These are phyloP conservation scores for Pedionomus torquatus DNA, from an alignment of 2,113 vertebrate genomes.

Conservation along the genomic window DNA sequence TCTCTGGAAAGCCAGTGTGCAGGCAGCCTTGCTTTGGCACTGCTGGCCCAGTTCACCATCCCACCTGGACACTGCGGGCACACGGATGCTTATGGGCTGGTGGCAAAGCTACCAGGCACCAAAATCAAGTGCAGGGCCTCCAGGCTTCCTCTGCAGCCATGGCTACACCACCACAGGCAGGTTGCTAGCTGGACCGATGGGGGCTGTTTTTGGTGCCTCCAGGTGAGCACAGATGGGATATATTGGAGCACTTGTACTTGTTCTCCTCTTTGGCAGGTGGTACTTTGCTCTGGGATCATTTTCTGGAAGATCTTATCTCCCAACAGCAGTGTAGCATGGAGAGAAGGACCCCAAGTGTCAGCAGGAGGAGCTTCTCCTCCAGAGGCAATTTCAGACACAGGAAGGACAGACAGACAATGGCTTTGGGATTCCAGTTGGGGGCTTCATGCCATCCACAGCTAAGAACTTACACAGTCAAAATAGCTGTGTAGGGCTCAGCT, in stretches of 20 bases:
- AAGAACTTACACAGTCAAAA: background rate
- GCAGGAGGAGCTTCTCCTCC: background rate
- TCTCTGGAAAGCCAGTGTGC: rapidly evolving
- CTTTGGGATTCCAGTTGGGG: background rate
- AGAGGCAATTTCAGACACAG: background rate
- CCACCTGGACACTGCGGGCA: rapidly evolving
- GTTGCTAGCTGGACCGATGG: background rate
- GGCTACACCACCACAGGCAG: rapidly evolving
- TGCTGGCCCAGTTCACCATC: background rate
- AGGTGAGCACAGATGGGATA: rapidly evolving
- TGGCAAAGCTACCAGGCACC: background rate
- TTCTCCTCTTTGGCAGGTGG: background rate
- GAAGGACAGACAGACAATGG: background rate
- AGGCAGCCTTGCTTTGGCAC: background rate
- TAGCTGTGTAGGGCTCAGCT: rapidly evolving
- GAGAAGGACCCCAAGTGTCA: background rate
- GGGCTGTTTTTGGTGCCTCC: background rate
- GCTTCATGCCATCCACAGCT: background rate
- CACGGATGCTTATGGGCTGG: background rate
- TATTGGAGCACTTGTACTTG: background rate
- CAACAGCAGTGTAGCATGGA: background rate
- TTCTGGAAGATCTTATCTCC: background rate
- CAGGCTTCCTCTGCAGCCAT: background rate
- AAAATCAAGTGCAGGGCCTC: background rate
- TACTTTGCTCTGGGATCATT: background rate